Evolutionary conservation across 2,888 invertebrate genomes (phyloP), one percentile per base, ranked within the genome.

Genomic region (Dasysyrphus tricinctus): DNA sequence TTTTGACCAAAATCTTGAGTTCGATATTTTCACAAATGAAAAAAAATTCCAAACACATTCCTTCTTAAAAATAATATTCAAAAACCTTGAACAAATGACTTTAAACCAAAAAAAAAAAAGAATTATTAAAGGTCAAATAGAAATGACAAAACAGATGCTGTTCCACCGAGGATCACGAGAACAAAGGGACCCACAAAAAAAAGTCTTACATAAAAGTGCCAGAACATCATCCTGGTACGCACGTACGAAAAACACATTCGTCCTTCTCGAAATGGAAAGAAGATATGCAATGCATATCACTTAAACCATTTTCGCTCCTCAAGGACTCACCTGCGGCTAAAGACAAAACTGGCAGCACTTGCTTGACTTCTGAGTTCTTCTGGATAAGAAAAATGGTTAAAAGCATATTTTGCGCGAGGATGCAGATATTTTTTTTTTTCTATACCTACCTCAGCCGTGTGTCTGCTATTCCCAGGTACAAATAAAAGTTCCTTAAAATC

Each of bases 401-500:
- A 73, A 82, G 78, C 78, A 77, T 81, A 61, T 76, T 75, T 75
- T 65, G 65, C 42, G 72, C 73, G 42, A 67, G 73, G 63, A 83
- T 74, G 73, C 69, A 79, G 11, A 37, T 11, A 59, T n/a, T n/a
- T n/a, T n/a, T n/a, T 12, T 14, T 42, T 37, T 8, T 24, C 19
- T 59, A 16, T 39, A 57, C 47, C 56, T 16, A 32, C 24, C 37
- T 51, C 29, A 61, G 14, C 12, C 47, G n/a, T n/a, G 24, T 47
- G 65, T 47, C 54, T 67, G 59, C 54, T 63, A 61, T n/a, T 47
- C 72, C 70, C 61, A 69, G 61, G 42, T 51, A 85, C 85, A 81
- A 85, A 81, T 81, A 85, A 81, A 81, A 85, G 77, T 77, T 85
- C 81, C 63, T 81, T 81, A 77, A 85, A 85, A 81, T 81, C 85